Conservation (phyloP, 2,113 vertebrate genomes). For the Scolopax mira region DNA sequence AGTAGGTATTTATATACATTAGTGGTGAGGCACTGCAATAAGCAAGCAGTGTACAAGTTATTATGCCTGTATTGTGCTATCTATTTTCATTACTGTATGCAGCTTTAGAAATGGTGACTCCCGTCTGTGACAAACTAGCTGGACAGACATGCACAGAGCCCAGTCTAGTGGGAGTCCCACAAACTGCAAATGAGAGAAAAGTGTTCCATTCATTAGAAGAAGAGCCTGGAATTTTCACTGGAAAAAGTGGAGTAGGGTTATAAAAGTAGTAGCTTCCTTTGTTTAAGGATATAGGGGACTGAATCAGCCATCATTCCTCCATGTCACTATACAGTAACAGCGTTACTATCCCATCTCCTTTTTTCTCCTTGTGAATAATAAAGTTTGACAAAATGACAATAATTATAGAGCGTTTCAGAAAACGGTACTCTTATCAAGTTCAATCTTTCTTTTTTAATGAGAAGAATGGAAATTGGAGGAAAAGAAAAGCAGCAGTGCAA, state of each 20-base stretch:
- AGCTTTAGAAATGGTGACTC: background rate
- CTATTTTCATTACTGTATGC: background rate
- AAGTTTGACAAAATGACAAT: background rate
- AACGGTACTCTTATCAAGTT: background rate
- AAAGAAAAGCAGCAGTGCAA: background rate
- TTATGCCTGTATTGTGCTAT: background rate
- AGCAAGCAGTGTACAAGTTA: background rate
- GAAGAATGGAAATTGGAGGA: background rate
- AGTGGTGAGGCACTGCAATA: background rate
- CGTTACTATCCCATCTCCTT: background rate
- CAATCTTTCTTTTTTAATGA: background rate
- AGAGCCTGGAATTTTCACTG: background rate
- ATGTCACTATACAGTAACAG: background rate
- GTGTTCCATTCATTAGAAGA: background rate
- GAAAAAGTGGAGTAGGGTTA: background rate
- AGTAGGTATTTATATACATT: constrained; percentile 27
- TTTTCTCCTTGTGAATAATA: background rate
- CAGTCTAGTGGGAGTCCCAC: background rate
- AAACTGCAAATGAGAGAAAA: background rate
- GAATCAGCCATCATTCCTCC: background rate
- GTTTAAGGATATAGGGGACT: background rate
- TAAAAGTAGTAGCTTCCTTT: background rate
- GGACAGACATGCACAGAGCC: background rate
- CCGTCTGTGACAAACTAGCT: background rate
- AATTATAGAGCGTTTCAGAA: background rate